Percentiles rank a stretch among this genome's conserved stretches.
Conservation (phyloP, 1,140 invertebrate species). For the Archegozetes longisetosus region DNA sequence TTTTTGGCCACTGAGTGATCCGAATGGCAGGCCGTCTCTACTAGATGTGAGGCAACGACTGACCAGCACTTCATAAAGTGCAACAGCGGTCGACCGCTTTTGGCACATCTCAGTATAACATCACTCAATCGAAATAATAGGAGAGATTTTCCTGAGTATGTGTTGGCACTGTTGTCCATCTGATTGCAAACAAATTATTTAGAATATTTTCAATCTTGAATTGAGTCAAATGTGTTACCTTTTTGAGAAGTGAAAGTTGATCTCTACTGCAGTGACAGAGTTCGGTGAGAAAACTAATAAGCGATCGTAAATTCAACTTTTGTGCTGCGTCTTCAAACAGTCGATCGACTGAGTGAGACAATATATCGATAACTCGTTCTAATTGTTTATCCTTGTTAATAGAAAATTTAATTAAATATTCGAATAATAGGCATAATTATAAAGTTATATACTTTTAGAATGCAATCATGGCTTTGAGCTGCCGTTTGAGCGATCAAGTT, state of each 20-base stretch:
- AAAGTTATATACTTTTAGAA: neutral
- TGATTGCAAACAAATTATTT: neutral
- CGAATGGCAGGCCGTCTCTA: slow-evolving; percentile 74
- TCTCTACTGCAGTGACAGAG: neutral
- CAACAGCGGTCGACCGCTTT: slow-evolving; percentile 65
- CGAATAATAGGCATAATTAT: neutral
- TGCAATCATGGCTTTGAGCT: neutral
- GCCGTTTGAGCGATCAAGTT: neutral
- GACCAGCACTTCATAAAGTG: slow-evolving; percentile 81
- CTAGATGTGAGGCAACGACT: slow-evolving; percentile 71
- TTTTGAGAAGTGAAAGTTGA: neutral
- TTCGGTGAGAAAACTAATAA: slow-evolving; percentile 59
- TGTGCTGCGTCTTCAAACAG: slow-evolving; percentile 59
- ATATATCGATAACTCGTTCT: slow-evolving; percentile 63
- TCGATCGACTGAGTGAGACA: slow-evolving; percentile 67
- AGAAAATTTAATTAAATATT: slow-evolving; percentile 35
- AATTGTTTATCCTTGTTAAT: slow-evolving; percentile 60
- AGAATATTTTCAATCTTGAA: neutral
- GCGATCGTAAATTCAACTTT: slow-evolving; percentile 61
- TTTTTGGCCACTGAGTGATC: slow-evolving; percentile 74
- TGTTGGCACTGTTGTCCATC: slow-evolving; percentile 1
- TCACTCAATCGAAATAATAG: slow-evolving; percentile 65
- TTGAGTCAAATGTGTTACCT: neutral
- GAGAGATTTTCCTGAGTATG: slow-evolving; percentile 27
- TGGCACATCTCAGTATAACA: slow-evolving; percentile 65